phyloP scores from a whole-genome alignment of 53 echinoderm and acorn worm genomes.

The Apostichopus leukothele region DNA sequence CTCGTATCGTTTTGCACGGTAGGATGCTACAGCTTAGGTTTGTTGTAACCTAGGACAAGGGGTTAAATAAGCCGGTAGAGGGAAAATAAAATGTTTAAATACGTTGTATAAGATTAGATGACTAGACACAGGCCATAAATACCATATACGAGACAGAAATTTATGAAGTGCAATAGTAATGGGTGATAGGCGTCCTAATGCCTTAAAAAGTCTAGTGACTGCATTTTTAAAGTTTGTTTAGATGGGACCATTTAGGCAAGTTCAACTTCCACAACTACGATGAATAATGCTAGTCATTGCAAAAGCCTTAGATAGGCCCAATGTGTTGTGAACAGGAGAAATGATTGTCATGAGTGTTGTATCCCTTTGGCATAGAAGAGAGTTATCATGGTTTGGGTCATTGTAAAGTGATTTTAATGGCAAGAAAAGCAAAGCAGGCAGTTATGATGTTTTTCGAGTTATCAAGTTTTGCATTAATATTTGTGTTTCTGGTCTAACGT shows the following conservation, averaged over 20 bases:
- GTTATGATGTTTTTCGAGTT: too few relatives aligned
- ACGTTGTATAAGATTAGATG: background rate
- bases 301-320: too few relatives aligned
- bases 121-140: background rate
- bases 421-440: too few relatives aligned
- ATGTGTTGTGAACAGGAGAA: too few relatives aligned
- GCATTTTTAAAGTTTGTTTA: background rate
- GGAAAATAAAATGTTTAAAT: conserved; percentile 31
- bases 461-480: too few relatives aligned
- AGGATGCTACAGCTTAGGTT: conserved; percentile 24
- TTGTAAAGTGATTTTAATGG: too few relatives aligned
- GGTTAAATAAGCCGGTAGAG: conserved; percentile 36
- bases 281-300: too few relatives aligned
- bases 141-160: background rate
- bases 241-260: background rate
- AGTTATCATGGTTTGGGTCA: too few relatives aligned
- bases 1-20: conserved; percentile 40
- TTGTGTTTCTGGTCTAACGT: too few relatives aligned
- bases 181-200: background rate
- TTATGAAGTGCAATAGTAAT: background rate
- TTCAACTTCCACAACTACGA: background rate
- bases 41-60: conserved; percentile 42
- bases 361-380: too few relatives aligned
- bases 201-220: background rate
- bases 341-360: too few relatives aligned